Conservation (phyloP, 2,113 vertebrate species). For the Galeopterus variegatus region DNA sequence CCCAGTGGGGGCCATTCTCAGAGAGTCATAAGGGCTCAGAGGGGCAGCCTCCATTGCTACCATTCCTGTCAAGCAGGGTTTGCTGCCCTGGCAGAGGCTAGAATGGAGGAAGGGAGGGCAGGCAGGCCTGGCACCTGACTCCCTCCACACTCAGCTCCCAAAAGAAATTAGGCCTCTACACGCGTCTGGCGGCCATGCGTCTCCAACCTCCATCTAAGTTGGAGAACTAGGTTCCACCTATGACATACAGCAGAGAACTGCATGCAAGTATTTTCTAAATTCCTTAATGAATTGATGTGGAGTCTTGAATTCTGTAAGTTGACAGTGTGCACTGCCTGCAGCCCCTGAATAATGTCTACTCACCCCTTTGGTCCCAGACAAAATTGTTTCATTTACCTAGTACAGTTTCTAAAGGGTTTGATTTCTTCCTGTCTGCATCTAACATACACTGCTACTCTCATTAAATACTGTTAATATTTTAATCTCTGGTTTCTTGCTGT, state of each 20-base stretch:
- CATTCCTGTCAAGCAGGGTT: background rate
- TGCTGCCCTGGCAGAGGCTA: background rate
- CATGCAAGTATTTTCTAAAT: background rate
- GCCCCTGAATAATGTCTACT: background rate
- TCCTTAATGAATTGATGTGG: background rate
- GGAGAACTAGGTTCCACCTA: background rate
- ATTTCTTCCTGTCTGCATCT: conserved; percentile 27
- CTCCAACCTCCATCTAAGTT: background rate
- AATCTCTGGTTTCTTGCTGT: conserved; percentile 53
- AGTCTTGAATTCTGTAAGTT: background rate
- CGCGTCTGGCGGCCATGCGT: background rate
- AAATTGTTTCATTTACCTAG: conserved; percentile 4
- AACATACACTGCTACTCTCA: conserved; percentile 38
- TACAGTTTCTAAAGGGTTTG: background rate
- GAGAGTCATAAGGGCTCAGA: background rate
- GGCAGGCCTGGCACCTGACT: background rate
- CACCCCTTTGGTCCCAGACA: background rate
- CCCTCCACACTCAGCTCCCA: background rate
- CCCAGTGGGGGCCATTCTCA: background rate
- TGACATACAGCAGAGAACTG: background rate
- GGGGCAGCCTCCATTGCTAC: background rate
- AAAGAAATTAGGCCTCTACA: conserved; percentile 49
- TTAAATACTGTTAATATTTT: conserved; percentile 61
- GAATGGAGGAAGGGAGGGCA: background rate
- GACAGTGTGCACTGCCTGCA: background rate